Percentiles rank a stretch among this genome's conserved stretches.
These are phyloP conservation scores for Palythoa caribaeorum DNA, from an alignment of 92 coral and sea anemone species.

Conservation along the genomic window DNA sequence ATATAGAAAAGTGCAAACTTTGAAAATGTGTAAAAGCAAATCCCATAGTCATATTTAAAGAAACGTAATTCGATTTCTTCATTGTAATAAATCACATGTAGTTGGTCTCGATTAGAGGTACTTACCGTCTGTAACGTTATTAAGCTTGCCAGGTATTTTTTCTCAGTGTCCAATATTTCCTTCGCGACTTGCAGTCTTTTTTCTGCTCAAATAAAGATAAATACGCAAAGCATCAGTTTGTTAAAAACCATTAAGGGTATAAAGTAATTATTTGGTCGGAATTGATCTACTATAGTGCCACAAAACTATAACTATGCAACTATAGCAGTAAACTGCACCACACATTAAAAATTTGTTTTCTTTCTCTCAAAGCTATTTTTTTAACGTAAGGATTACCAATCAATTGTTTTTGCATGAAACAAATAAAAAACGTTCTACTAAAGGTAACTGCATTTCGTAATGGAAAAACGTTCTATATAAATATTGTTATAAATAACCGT, in stretches of 20 bases:
- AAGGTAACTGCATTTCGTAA: background rate
- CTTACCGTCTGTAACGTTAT: constrained; percentile 90
- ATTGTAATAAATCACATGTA: background rate
- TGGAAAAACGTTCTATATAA: no score
- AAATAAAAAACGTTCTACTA: background rate
- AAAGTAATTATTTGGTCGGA: background rate
- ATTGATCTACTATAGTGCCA: background rate
- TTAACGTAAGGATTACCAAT: background rate
- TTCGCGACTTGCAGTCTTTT: constrained; percentile 88
- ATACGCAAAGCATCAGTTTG: background rate
- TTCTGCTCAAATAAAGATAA: constrained; percentile 63
- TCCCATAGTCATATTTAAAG: no score
- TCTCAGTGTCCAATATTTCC: constrained; percentile 95
- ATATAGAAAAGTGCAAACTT: background rate
- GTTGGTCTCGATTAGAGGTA: background rate
- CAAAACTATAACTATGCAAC: no score
- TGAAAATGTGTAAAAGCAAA: no score
- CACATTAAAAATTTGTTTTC: background rate
- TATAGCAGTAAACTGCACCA: no score
- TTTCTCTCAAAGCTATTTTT: background rate
- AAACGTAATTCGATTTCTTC: no score
- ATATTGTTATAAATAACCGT: no score
- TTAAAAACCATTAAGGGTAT: background rate
- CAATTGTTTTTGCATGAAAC: background rate
- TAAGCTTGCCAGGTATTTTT: constrained; percentile 89